Conservation (phyloP, 1,140 invertebrate genomes). For the Drosophila teissieri region DNA sequence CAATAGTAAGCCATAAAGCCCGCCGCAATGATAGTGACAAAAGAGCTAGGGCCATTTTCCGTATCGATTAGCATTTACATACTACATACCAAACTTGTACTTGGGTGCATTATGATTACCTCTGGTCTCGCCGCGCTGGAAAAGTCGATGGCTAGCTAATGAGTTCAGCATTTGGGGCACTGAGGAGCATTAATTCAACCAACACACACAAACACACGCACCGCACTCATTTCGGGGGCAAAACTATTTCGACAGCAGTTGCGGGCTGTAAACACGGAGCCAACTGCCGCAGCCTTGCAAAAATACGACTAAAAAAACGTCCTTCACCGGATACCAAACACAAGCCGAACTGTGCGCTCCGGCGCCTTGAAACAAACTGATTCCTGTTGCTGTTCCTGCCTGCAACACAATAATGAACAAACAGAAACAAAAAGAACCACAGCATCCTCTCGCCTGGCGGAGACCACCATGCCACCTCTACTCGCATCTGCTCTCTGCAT, state of each 20-base stretch:
- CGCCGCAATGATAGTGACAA: slow-evolving; percentile 27
- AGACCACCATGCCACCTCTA: slow-evolving; percentile 1
- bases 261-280: slow-evolving; percentile 29
- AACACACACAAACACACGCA: slow-evolving; percentile 13
- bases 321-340: slow-evolving; percentile 1
- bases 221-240: background rate
- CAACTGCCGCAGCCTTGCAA: slow-evolving; percentile 17
- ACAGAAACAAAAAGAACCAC: slow-evolving; percentile 4
- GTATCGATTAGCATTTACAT: slow-evolving; percentile 45
- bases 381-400: slow-evolving; percentile 66
- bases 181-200: slow-evolving; percentile 18
- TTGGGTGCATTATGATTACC: slow-evolving; percentile 18
- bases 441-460: slow-evolving; percentile 42
- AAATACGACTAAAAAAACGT: slow-evolving; percentile 6
- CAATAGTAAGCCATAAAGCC: background rate
- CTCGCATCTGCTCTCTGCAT: background rate
- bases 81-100: background rate
- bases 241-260: slow-evolving; percentile 17
- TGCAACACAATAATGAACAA: slow-evolving; percentile 10
- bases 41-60: slow-evolving; percentile 20
- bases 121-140: slow-evolving; percentile 7
- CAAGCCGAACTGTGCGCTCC: slow-evolving; percentile 34
- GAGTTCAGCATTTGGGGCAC: slow-evolving; percentile 34
- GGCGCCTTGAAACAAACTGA: slow-evolving; percentile 63
- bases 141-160: slow-evolving; percentile 26